Conservation (phyloP, 2,797 vertebrate species). For the Cetoscarus ocellatus region DNA sequence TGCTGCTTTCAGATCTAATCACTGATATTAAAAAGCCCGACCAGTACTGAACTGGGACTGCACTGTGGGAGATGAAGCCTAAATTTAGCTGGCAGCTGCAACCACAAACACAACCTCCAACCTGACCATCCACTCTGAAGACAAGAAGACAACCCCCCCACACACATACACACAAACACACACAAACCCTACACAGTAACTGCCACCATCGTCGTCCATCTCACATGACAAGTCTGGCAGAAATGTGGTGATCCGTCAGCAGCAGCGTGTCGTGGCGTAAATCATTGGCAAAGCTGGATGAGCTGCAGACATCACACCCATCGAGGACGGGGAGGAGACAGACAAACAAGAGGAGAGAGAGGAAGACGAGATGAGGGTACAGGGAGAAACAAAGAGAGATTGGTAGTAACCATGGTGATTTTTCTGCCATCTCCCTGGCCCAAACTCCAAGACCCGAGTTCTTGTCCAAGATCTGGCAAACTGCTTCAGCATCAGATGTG, state of each 20-base stretch:
- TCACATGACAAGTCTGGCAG: slow-evolving; percentile 82
- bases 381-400: slow-evolving; percentile 51
- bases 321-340: slow-evolving; percentile 37
- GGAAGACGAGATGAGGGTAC: slow-evolving; percentile 14
- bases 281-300: slow-evolving; percentile 81
- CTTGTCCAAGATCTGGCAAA: slow-evolving; percentile 6
- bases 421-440: slow-evolving; percentile 55
- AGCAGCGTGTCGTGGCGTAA: slow-evolving; percentile 83
- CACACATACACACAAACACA: not conserved
- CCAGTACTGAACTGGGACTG: slow-evolving; percentile 33
- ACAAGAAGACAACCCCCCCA: slow-evolving; percentile 27
- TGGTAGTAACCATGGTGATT: slow-evolving; percentile 88
- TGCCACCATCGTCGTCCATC: slow-evolving; percentile 63
- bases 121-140: slow-evolving; percentile 2
- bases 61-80: slow-evolving; percentile 33
- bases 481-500: slow-evolving; percentile 9
- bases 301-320: slow-evolving; percentile 81
- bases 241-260: slow-evolving; percentile 82
- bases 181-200: slow-evolving; percentile 34
- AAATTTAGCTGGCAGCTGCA: slow-evolving; percentile 34
- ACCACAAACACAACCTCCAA: slow-evolving; percentile 25
- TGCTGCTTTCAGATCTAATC: slow-evolving; percentile 64
- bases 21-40: slow-evolving; percentile 61
- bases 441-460: slow-evolving; percentile 56
- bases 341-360: not conserved